A percentile compares a stretch with the other conserved stretches of the same genome.
These are phyloP conservation scores for Podilymbus podiceps DNA, from an alignment of 2,113 vertebrate genomes.

Conservation along the genomic window DNA sequence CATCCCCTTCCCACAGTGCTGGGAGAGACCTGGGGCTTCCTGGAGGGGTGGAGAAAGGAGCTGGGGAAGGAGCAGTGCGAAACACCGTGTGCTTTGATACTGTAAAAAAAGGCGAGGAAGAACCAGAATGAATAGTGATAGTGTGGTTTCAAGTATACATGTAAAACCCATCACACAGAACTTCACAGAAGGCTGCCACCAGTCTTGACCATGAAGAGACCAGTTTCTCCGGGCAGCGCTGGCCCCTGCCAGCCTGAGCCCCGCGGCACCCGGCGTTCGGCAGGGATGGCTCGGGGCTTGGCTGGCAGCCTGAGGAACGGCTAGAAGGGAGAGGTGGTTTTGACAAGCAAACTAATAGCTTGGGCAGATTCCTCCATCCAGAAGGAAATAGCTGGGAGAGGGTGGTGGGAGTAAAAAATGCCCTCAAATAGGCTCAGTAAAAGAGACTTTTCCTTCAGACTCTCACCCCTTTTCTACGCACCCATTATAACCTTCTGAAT, in stretches of 20 bases:
- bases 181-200: not conserved
- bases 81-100: rapidly evolving
- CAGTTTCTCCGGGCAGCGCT: not conserved
- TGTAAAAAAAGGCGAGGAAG: not conserved
- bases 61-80: not conserved
- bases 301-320: rapidly evolving
- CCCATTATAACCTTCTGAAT: not conserved
- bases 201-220: not conserved
- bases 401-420: not conserved
- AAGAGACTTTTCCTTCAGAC: not conserved
- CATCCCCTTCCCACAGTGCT: not conserved
- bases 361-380: not conserved
- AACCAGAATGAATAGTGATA: not conserved
- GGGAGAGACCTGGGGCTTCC: not conserved
- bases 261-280: rapidly evolving
- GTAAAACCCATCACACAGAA: not conserved
- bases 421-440: not conserved
- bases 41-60: not conserved
- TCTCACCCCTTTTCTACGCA: not conserved
- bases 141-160: not conserved
- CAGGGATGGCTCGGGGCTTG: not conserved
- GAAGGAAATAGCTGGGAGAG: not conserved
- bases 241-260: not conserved
- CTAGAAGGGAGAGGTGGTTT: not conserved
- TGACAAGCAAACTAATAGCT: not conserved